Evolutionary conservation across 2,888 invertebrate genomes (phyloP), one percentile per base, ranked within the genome.

Genomic region (Diarsia brunnea): DNA sequence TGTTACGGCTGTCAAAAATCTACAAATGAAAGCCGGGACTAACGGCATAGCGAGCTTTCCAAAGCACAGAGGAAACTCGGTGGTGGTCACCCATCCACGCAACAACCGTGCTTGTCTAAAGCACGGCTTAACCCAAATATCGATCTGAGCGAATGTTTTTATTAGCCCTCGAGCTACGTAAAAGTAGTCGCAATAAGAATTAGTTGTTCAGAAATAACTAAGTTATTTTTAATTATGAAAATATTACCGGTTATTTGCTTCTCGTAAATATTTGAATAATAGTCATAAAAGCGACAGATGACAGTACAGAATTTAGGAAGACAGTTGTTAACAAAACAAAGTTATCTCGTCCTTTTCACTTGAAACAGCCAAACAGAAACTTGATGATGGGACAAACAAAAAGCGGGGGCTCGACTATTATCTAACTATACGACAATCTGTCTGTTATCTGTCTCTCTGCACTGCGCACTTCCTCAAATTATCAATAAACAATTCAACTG

Each of bases 371-470:
- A 93, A 92, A 93, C 90, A 92, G 82, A 80, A 88, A 81, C 65
- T 88, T 88, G 81, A 75, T 88, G 88, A 88, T 78, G 82, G 83
- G 81, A 78, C 88, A 91, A 91, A 92, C 89, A 92, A 85, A 74
- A 70, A 81, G 84, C 84, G 91, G 91, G 88, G 93, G 93, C 92
- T 93, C 92, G 93, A 78, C 93, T 84, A 86, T 88, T 90, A 91
- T 91, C 87, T 82, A 73, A 71, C 75, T 77, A 75, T 79, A 81
- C 65, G 79, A 86, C 88, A 87, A 87, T 90, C 86, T 88, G 68
- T 75, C 78, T 81, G 73, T 83, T 88, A 86, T 84, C 79, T 69
- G 69, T 63, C 69, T 51, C 55, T 67, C 75, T 77, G 66, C 82
- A 89, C 80, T 90, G 89, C 92, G 91, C 90, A 91, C 81, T 89